Base-by-base conservation (phyloP, 2,888 invertebrate genomes). In the Drosophila emarginata region DNA sequence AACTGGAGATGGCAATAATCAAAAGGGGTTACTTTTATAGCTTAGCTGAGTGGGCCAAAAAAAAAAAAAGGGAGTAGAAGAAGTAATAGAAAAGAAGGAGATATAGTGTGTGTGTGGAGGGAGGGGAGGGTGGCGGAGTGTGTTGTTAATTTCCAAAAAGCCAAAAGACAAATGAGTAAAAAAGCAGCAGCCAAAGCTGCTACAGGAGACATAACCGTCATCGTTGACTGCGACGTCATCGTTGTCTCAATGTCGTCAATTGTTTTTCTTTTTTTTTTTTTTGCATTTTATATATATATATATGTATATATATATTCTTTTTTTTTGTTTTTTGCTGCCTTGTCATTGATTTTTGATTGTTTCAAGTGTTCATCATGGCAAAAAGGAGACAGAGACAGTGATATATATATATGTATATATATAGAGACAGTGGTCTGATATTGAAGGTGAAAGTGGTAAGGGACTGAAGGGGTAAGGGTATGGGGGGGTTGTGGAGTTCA, bases 91-190 rank as follows among this genome's bases (percentile, higher is more conserved):
- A 32, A 32, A 28, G 14, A 9, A 7, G 7, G 14, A 15, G 37
- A 3, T 4, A 37, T 2, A 3, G 12, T 14, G 68, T 62, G 21
- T 15, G 14, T 7, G 5, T 66, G 21, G 18, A 15, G 7, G 5
- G 5, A 14, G 60, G 32, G 32, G 7, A 7, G 50, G 11, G 32
- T 2, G 2, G 2, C 3, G 5, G 39, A 6, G 36, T 85, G 79
- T 79, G 87, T 79, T 81, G 81, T 81, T 81, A 81, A 81, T 81
- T 81, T 81, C 77, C 77, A 81, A 81, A 82, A 82, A 87, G 88
- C 81, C 88, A 82, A 87, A 87, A 82, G 81, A 82, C 81, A 82
- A 82, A 82, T 82, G 81, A 82, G 88, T 85, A 87, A 81, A 81
- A 81, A 77, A 85, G 72, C 85, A 87, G 74, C 80, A 60, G 11